phyloP scores from a whole-genome alignment of 2,797 vertebrate genomes.

The Protosalanx chinensis region DNA sequence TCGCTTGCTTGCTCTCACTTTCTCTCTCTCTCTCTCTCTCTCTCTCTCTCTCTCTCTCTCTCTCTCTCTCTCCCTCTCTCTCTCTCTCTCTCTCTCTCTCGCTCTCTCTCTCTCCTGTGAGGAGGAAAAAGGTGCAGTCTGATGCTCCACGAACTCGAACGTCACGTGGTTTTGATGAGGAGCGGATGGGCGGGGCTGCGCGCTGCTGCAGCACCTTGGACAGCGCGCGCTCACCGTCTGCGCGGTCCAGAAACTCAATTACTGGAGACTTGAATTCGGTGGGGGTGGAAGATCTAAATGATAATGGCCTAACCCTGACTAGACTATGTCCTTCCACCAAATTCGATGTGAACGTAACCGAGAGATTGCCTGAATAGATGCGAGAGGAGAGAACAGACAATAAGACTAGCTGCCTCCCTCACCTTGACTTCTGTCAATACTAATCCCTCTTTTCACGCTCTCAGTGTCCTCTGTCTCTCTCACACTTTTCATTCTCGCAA shows the following conservation, averaged over 20 bases:
- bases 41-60: conserved; percentile 11
- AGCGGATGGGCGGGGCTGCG: conserved; percentile 66
- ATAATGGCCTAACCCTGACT: not conserved
- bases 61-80: conserved; percentile 32
- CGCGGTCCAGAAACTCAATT: conserved; percentile 54
- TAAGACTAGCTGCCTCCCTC: not conserved
- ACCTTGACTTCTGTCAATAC: not conserved
- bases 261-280: conserved; percentile 32
- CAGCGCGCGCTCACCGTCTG: conserved; percentile 52
- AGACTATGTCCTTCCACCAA: conserved; percentile 2
- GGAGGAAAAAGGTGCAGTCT: conserved; percentile 73
- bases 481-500: too few relatives aligned
- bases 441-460: not conserved
- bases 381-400: not conserved
- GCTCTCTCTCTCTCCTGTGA: conserved; percentile 45
- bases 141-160: conserved; percentile 60
- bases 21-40: conserved; percentile 22
- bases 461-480: too few relatives aligned
- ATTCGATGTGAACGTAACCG: not conserved
- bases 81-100: conserved; percentile 26
- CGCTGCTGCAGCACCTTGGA: conserved; percentile 72
- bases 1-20: conserved; percentile 21
- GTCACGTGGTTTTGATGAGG: conserved; percentile 42
- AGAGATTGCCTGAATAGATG: not conserved
- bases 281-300: not conserved